These are phyloP conservation scores for Taphrorychus bicolor DNA, from an alignment of 2,888 invertebrate genomes.

Conservation along the genomic window DNA sequence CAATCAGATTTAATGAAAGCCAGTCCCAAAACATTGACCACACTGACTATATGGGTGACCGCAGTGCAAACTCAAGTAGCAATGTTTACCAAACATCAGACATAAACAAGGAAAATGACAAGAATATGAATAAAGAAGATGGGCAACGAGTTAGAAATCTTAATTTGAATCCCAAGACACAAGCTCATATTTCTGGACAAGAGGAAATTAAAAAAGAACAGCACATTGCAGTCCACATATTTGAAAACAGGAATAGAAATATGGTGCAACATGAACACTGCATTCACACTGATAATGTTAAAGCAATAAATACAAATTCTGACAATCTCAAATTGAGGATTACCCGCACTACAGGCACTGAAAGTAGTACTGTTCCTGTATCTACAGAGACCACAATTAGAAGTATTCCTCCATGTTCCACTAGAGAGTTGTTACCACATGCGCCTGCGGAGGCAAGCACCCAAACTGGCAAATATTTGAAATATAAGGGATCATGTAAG, in stretches of 20 bases:
- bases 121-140: constrained; percentile 15
- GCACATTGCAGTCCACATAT: constrained; percentile 51
- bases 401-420: constrained; percentile 28
- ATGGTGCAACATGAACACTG: constrained; percentile 40
- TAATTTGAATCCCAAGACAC: neutral
- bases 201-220: constrained; percentile 44
- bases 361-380: neutral
- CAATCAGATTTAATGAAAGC: neutral
- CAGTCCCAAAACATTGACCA: neutral
- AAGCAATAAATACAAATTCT: neutral
- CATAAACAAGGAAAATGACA: neutral
- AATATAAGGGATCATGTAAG: constrained; percentile 46
- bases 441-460: constrained; percentile 1
- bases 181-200: no score
- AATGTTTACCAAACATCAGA: neutral
- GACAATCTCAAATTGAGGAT: neutral
- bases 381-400: constrained; percentile 20
- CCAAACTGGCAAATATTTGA: constrained; percentile 19
- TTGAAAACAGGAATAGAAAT: constrained; percentile 23
- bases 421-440: constrained; percentile 3
- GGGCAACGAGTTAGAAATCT: neutral
- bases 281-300: constrained; percentile 25
- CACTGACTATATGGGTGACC: no score
- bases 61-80: neutral
- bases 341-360: neutral